A percentile compares a stretch with the other conserved stretches of the same genome.
These are phyloP conservation scores for Diorhabda elongata DNA, from an alignment of 1,140 invertebrate species.

Conservation along the genomic window DNA sequence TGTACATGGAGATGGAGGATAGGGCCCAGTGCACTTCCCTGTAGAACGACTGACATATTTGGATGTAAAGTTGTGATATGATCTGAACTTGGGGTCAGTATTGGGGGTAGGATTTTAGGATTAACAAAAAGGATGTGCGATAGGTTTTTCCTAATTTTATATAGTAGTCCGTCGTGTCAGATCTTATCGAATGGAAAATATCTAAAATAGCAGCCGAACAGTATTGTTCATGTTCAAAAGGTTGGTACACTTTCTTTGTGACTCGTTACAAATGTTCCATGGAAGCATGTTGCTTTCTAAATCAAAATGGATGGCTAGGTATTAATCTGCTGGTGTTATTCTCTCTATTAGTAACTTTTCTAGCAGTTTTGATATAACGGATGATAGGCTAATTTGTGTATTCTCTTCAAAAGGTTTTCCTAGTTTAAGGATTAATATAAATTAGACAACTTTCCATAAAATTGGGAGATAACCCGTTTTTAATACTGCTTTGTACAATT, in stretches of 20 bases:
- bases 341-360: not conserved
- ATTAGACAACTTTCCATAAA: not conserved
- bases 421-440: not conserved
- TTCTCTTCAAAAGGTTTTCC: not conserved
- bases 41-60: not conserved
- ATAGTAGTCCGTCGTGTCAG: not conserved
- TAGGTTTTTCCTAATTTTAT: not conserved
- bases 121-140: not conserved
- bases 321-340: not conserved
- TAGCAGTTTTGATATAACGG: not conserved
- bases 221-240: not conserved
- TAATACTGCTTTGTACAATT: not conserved
- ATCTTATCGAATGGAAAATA: not conserved
- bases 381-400: not conserved
- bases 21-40: not conserved
- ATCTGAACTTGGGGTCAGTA: not conserved
- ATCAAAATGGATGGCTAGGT: not conserved
- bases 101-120: not conserved
- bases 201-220: not conserved
- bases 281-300: not conserved
- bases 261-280: not conserved
- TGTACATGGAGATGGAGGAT: no score
- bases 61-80: not conserved
- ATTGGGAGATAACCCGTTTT: not conserved
- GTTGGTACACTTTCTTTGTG: not conserved